phyloP scores from a whole-genome alignment of 2,113 vertebrate species.

The Melospiza melodia region DNA sequence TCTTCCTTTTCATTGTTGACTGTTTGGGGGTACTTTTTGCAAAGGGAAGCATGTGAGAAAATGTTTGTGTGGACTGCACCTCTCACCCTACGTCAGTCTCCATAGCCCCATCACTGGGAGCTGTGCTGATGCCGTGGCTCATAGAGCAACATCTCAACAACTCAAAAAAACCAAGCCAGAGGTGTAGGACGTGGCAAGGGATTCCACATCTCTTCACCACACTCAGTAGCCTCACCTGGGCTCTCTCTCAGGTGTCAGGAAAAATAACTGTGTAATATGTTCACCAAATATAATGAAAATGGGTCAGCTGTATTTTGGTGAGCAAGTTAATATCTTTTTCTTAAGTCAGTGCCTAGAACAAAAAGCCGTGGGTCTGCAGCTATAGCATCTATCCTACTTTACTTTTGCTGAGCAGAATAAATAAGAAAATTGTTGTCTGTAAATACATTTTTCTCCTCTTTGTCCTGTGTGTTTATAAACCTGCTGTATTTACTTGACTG shows the following conservation, averaged over 20 bases:
- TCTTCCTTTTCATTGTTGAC: neutral
- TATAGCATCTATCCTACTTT: neutral
- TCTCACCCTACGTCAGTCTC: neutral
- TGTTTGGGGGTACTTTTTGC: neutral
- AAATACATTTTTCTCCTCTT: neutral
- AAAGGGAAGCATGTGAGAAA: neutral
- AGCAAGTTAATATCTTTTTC: neutral
- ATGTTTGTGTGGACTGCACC: accelerated
- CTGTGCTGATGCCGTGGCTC: neutral
- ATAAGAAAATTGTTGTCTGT: neutral
- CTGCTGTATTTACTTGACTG: neutral
- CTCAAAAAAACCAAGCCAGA: neutral
- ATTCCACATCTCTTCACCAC: neutral
- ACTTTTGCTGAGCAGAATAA: neutral
- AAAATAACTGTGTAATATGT: neutral
- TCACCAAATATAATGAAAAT: neutral
- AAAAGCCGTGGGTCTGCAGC: neutral
- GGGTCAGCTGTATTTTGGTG: neutral
- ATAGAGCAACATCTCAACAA: neutral
- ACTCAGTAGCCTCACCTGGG: neutral
- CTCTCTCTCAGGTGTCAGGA: accelerated
- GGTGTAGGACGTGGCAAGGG: neutral
- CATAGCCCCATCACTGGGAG: accelerated
- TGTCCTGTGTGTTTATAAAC: neutral
- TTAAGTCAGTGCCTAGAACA: neutral